phyloP scores from a whole-genome alignment of 2,113 vertebrate genomes.

The Willisornis vidua region DNA sequence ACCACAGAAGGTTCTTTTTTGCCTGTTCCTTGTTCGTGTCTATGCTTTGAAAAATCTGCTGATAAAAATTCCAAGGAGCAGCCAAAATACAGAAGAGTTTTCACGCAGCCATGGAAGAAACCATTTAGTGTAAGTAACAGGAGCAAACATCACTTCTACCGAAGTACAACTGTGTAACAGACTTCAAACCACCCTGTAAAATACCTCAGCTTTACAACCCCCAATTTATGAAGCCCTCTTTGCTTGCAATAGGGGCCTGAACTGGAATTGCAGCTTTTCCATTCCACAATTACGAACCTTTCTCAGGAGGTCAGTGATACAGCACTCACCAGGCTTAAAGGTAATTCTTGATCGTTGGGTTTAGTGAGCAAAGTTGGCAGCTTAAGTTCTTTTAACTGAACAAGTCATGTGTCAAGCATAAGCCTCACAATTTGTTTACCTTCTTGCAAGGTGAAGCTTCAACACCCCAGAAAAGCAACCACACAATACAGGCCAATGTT shows the following conservation, averaged over 20 bases:
- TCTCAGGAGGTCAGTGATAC: not conserved
- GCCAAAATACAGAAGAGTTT: not conserved
- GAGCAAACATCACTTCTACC: not conserved
- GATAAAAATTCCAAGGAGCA: not conserved
- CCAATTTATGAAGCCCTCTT: not conserved
- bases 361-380: not conserved
- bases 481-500: rapidly evolving
- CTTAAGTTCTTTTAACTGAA: not conserved
- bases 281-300: not conserved
- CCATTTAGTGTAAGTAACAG: not conserved
- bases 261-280: not conserved
- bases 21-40: rapidly evolving
- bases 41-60: not conserved
- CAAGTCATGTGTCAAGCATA: not conserved
- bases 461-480: not conserved
- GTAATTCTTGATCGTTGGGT: rapidly evolving
- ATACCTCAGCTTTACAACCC: not conserved
- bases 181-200: not conserved
- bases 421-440: not conserved
- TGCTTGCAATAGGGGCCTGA: not conserved
- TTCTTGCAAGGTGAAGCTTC: not conserved
- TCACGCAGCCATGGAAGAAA: not conserved
- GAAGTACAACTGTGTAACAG: not conserved
- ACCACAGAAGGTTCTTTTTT: not conserved
- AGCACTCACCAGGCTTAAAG: not conserved